Percentiles rank a stretch among this genome's conserved stretches.
phyloP scores from a whole-genome alignment of 2,113 vertebrate species.

The Plecturocebus donacophilus region DNA sequence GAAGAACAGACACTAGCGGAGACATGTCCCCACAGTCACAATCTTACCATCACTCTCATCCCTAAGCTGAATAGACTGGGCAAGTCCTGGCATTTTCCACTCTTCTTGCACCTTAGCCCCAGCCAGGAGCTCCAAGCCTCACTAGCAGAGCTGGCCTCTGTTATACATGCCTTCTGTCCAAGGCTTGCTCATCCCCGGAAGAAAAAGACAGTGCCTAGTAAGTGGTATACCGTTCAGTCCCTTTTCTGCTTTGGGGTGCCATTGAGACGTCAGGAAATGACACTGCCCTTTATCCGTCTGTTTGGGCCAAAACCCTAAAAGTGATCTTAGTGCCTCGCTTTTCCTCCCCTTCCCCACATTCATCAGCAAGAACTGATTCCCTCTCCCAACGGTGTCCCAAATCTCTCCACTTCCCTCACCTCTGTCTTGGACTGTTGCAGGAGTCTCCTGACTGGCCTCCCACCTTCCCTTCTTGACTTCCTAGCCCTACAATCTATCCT shows the following conservation, averaged over 20 bases:
- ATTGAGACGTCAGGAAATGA: background rate
- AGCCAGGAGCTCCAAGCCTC: background rate
- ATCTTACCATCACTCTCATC: background rate
- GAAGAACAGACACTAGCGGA: accelerated
- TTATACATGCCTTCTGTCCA: accelerated
- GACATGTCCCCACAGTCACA: accelerated
- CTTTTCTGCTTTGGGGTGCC: background rate
- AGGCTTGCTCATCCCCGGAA: accelerated
- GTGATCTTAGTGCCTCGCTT: too few relatives aligned
- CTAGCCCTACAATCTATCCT: background rate
- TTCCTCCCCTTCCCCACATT: background rate
- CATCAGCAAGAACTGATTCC: background rate
- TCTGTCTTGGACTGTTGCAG: background rate
- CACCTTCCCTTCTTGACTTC: background rate
- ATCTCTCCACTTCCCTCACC: accelerated
- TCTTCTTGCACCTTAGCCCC: too few relatives aligned
- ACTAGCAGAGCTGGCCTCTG: too few relatives aligned
- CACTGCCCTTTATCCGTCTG: too few relatives aligned
- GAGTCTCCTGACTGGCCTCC: background rate
- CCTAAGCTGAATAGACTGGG: background rate
- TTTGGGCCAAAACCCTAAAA: background rate
- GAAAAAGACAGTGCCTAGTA: background rate
- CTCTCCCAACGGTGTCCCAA: background rate
- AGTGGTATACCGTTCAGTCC: background rate
- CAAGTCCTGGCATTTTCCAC: background rate